These are phyloP conservation scores for Tetropium fuscum DNA, from an alignment of 2,888 invertebrate species.

Conservation along the genomic window DNA sequence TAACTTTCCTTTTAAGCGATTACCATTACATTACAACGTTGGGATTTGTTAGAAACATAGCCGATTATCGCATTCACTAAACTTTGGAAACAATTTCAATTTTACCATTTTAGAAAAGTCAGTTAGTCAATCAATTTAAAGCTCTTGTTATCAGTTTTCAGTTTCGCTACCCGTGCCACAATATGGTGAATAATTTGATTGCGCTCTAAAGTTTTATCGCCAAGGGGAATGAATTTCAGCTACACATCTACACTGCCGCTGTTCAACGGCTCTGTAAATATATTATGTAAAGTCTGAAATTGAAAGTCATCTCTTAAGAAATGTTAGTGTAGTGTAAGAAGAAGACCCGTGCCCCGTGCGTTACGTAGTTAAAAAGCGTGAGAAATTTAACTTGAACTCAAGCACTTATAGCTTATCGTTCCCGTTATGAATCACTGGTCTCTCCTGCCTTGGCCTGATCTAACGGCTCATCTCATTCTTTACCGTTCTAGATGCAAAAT, in stretches of 20 bases:
- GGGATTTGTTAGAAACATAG: constrained; percentile 47
- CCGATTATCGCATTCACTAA: constrained; percentile 48
- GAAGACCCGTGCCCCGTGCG: constrained; percentile 40
- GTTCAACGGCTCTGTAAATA: constrained; percentile 60
- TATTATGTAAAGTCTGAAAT: constrained; percentile 64
- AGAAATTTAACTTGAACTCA: constrained; percentile 53
- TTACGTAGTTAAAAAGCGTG: constrained; percentile 55
- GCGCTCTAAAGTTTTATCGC: constrained; percentile 62
- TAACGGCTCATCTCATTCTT: constrained; percentile 37
- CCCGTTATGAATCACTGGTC: constrained; percentile 53
- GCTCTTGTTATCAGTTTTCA: constrained; percentile 61
- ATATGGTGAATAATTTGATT: constrained; percentile 64
- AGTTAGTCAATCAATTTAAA: constrained; percentile 63
- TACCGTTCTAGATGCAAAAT: constrained; percentile 38
- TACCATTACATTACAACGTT: constrained; percentile 29
- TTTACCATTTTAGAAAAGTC: constrained; percentile 56
- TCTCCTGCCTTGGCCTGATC: constrained; percentile 32
- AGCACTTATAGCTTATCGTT: constrained; percentile 53
- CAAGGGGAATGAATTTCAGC: constrained; percentile 59
- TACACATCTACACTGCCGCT: constrained; percentile 51
- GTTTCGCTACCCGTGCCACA: constrained; percentile 58
- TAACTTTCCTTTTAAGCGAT: constrained; percentile 41
- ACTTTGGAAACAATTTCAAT: constrained; percentile 57
- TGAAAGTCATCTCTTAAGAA: constrained; percentile 63
- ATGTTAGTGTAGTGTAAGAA: constrained; percentile 56